A percentile compares a stretch with the other conserved stretches of the same genome.
Conservation (phyloP, 2,113 vertebrate species). For the Gallinago jamesoni region DNA sequence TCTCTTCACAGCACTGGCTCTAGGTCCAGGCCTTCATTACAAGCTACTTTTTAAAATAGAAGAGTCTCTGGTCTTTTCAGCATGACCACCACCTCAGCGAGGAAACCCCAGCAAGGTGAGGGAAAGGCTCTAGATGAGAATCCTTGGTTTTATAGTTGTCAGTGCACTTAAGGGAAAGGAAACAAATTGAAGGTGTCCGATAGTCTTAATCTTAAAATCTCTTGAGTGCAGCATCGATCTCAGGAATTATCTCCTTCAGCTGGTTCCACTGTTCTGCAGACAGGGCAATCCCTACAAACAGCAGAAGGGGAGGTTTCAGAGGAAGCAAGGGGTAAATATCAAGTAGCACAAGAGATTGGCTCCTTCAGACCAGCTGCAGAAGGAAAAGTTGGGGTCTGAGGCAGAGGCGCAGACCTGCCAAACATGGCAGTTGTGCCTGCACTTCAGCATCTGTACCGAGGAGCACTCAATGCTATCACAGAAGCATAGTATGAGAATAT, state of each 20-base stretch:
- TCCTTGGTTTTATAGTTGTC: background rate
- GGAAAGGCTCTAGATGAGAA: background rate
- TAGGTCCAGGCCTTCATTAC: background rate
- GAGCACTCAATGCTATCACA: background rate
- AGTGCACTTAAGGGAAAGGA: background rate
- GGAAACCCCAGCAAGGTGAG: background rate
- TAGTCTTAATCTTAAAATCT: background rate
- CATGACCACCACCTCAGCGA: background rate
- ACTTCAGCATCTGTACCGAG: background rate
- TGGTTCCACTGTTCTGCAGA: conserved; percentile 44
- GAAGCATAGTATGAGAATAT: background rate
- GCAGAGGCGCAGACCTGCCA: background rate
- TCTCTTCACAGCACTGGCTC: background rate
- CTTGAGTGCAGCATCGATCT: conserved; percentile 2
- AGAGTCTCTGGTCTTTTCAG: background rate
- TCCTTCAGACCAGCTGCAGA: background rate
- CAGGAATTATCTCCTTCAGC: conserved; percentile 27
- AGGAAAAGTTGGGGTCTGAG: background rate
- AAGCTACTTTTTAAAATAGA: background rate
- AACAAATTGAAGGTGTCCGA: background rate
- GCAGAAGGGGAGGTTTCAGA: background rate
- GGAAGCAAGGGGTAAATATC: background rate
- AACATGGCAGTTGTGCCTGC: background rate
- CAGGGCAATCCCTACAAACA: conserved; percentile 32
- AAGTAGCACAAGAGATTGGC: background rate